Evolutionary conservation across 2,888 invertebrate genomes (phyloP).

Genomic region (Metalampra italica): DNA sequence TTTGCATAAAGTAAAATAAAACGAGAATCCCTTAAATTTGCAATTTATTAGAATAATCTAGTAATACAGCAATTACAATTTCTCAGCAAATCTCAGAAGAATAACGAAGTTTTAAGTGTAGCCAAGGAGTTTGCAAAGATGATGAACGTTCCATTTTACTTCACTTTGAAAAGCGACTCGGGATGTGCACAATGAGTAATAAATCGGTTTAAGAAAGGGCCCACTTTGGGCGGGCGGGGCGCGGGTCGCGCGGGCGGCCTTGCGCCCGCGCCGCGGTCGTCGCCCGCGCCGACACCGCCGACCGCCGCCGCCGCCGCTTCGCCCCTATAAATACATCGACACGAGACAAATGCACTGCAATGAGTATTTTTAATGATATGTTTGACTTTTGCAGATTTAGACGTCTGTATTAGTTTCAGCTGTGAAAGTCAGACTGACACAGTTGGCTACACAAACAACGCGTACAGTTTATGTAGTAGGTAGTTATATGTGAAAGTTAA

Average conservation of each 20-base stretch:
- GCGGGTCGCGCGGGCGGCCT: conserved; percentile 18
- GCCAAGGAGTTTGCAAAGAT: background rate
- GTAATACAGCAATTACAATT: too few relatives aligned
- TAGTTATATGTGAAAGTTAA: too few relatives aligned
- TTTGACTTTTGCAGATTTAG: conserved; percentile 7
- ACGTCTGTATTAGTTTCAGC: background rate
- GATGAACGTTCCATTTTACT: background rate
- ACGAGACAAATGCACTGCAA: conserved; percentile 49
- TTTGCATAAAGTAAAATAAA: too few relatives aligned
- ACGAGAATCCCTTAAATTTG: too few relatives aligned
- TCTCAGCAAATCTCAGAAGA: too few relatives aligned
- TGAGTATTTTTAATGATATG: conserved; percentile 6
- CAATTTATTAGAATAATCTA: too few relatives aligned
- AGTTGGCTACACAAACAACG: too few relatives aligned
- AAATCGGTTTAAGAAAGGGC: conserved; percentile 11
- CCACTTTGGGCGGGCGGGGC: conserved; percentile 22
- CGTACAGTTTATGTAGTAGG: background rate
- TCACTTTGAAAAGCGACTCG: too few relatives aligned
- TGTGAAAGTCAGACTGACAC: background rate
- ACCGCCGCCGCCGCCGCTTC: conserved; percentile 26
- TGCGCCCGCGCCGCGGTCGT: conserved; percentile 32
- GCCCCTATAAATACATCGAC: conserved; percentile 63
- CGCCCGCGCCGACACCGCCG: conserved; percentile 26
- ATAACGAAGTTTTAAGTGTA: background rate
- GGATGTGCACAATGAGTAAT: conserved; percentile 2